Evolutionary conservation across 2,113 vertebrate species (phyloP).

Genomic region (Larimichthys crocea): DNA sequence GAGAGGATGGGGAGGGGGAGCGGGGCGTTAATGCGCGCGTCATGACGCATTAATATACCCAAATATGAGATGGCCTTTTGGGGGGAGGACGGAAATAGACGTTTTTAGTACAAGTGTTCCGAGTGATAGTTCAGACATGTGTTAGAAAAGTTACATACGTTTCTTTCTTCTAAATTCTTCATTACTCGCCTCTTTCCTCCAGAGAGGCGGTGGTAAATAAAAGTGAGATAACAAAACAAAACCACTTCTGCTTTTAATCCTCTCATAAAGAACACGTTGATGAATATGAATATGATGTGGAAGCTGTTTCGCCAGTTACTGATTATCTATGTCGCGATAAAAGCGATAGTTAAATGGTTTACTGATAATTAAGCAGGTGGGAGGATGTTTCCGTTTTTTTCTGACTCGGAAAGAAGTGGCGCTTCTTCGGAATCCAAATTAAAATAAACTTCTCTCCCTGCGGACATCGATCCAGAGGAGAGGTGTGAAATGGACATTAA

Average conservation of each 20-base stretch:
- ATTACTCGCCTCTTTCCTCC: neutral
- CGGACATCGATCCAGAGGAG: slow-evolving; percentile 90
- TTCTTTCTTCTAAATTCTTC: neutral
- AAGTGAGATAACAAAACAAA: neutral
- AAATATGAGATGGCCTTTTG: slow-evolving; percentile 15
- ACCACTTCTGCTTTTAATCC: neutral
- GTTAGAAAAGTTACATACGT: neutral
- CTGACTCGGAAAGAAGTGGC: slow-evolving; percentile 79
- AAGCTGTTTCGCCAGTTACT: slow-evolving; percentile 1
- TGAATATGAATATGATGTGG: slow-evolving; percentile 6
- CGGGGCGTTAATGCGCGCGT: slow-evolving; percentile 23
- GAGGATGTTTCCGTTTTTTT: slow-evolving; percentile 65
- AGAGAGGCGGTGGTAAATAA: neutral
- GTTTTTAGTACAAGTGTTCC: neutral
- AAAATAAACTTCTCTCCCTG: slow-evolving; percentile 87
- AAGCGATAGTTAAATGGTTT: slow-evolving; percentile 2
- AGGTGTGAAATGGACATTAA: slow-evolving; percentile 96
- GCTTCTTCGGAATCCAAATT: slow-evolving; percentile 90
- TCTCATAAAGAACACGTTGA: neutral
- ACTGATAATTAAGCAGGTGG: slow-evolving; percentile 26
- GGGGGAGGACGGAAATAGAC: neutral
- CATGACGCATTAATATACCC: slow-evolving; percentile 39
- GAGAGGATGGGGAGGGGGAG: neutral
- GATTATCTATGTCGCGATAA: neutral
- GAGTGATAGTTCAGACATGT: neutral